These are phyloP conservation scores for Cettia cetti DNA, from an alignment of 2,113 vertebrate genomes.

Conservation along the genomic window DNA sequence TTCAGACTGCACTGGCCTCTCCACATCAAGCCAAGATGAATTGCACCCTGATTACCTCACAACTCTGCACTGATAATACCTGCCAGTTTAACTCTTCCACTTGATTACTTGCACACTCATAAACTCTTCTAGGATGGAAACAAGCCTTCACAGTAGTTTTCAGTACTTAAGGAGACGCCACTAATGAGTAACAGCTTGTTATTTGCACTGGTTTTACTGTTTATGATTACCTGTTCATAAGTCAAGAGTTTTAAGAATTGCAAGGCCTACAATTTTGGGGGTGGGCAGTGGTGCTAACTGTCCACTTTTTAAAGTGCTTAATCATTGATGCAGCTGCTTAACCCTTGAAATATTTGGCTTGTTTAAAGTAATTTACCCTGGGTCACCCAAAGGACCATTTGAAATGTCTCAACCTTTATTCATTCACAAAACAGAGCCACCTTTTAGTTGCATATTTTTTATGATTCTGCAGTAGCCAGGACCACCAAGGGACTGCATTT, in stretches of 20 bases:
- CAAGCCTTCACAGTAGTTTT: background rate
- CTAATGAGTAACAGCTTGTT: background rate
- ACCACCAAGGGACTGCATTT: background rate
- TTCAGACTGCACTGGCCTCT: background rate
- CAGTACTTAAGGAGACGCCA: background rate
- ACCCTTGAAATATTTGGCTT: background rate
- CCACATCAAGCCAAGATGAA: background rate
- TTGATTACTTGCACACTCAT: background rate
- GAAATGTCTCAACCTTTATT: background rate
- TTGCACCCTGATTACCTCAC: background rate
- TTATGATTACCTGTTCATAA: background rate
- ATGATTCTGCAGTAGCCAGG: background rate
- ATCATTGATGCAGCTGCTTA: background rate
- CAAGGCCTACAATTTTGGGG: background rate
- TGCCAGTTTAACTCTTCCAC: background rate
- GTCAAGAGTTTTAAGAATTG: background rate
- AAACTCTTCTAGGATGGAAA: background rate
- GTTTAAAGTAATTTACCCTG: background rate
- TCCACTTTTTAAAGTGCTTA: background rate
- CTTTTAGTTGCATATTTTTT: background rate
- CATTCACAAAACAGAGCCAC: background rate
- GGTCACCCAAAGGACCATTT: background rate
- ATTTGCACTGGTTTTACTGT: background rate
- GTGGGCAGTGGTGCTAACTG: background rate
- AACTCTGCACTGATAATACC: background rate